These are phyloP conservation scores for Tachuris rubrigastra DNA, from an alignment of 2,113 vertebrate genomes.

Conservation along the genomic window DNA sequence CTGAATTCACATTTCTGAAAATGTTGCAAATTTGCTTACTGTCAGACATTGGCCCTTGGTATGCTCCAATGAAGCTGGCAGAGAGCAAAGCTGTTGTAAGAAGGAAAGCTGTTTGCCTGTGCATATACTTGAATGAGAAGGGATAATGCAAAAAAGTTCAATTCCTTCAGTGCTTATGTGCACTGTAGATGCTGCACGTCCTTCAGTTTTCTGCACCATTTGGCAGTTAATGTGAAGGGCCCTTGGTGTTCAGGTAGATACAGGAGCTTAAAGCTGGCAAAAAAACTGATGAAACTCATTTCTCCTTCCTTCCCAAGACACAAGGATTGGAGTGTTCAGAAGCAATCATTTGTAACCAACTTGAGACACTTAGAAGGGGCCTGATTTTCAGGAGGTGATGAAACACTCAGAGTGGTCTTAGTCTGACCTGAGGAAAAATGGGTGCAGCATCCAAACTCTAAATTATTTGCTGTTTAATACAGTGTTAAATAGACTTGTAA, in stretches of 20 bases:
- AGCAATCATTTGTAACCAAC: background rate
- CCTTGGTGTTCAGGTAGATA: background rate
- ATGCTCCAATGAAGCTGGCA: background rate
- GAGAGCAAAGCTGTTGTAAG: background rate
- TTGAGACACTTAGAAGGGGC: background rate
- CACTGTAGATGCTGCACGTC: background rate
- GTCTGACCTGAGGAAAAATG: background rate
- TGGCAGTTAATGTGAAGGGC: background rate
- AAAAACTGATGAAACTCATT: background rate
- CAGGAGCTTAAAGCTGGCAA: background rate
- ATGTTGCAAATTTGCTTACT: background rate
- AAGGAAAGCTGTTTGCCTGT: background rate
- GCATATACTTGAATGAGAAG: background rate
- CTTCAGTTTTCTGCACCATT: background rate
- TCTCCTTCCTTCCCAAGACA: background rate
- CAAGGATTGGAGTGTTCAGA: background rate
- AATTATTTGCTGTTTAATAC: background rate
- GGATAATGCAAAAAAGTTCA: background rate
- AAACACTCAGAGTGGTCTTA: background rate
- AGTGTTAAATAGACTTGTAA: background rate
- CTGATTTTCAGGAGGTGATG: background rate
- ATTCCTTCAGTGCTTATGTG: background rate
- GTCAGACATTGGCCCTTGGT: background rate
- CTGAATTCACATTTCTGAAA: background rate
- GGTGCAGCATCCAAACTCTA: background rate